Base-by-base conservation (phyloP, 2,113 vertebrate species). In the Greenwoodochromis staneri region DNA sequence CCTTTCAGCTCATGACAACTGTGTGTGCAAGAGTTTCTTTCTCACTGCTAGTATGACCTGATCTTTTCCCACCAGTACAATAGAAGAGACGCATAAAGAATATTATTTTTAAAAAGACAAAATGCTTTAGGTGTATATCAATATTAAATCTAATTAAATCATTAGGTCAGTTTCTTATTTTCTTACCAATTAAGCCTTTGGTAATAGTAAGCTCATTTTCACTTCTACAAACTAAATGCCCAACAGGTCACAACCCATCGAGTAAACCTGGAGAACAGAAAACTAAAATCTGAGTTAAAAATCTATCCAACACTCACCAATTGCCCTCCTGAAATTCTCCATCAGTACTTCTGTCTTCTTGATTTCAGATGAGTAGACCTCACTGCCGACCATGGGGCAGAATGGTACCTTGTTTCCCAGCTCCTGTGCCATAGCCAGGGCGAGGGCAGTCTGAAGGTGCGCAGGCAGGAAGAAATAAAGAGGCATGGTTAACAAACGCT, bases 321-420 rank as follows among this genome's bases (percentile, higher is more conserved):
- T 99, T 6, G 99, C 98, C 86, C 99, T 97, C 87, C 99, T 96
- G 95, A 99, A 99, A 95, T 99, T 99, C 96, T 99, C 98, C 98
- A 99, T 99, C 14, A 99, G 95, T 55, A 99, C 99, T 95, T 99
- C 99, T 0, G 99, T 99, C 93, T 99, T 99, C 96, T 99, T 99
- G 84, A 99, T 99, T 96, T 99, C 99, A 0, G 98, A 97, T 1
- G 99, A 99, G 95, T 99, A 99, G 10, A 99, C 99, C 86, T 99
- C 99, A 63, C 99, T 99, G 84, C 99, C 99, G 81, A 99, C 98
- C 98, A 99, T 99, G 2, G 98, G 99, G 89, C 99, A 99, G 94
- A 99, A 99, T 2, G 98, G 99, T 69, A 99, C 98, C 92, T 99
- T 99, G 92, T 98, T 99, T 34, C 99, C 99, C 93, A 99, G 92